Conservation (phyloP, 2,113 vertebrate species). For the Malurus cyaneus region DNA sequence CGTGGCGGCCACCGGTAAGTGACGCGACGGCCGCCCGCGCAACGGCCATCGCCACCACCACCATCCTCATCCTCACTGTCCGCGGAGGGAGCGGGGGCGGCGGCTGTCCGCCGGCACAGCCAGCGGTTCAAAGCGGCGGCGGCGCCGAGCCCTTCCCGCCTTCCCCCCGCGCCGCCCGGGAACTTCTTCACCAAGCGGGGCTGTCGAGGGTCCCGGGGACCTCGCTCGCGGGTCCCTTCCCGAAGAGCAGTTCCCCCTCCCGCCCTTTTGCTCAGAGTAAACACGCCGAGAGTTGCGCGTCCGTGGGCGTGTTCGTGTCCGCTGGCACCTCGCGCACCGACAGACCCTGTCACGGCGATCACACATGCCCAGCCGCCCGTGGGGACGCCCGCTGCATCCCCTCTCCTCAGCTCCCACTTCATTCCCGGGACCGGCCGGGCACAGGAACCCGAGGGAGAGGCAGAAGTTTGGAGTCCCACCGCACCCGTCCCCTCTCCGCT, state of each 20-base stretch:
- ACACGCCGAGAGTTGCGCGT: neutral
- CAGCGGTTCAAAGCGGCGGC: neutral
- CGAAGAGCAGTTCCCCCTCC: neutral
- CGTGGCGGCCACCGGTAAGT: conserved; percentile 10
- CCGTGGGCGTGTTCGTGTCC: neutral
- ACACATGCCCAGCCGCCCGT: neutral
- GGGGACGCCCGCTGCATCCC: neutral
- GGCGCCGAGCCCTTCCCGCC: neutral
- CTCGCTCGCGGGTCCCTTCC: neutral
- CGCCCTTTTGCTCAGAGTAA: neutral
- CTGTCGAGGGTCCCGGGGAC: neutral
- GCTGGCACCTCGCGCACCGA: neutral
- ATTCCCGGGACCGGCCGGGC: neutral
- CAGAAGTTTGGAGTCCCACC: neutral
- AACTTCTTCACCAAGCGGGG: conserved; percentile 43
- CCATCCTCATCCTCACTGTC: neutral
- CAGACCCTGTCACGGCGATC: neutral
- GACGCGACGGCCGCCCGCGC: neutral
- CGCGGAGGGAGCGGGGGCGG: neutral
- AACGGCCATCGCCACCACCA: neutral
- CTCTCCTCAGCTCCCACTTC: neutral
- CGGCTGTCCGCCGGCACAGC: neutral
- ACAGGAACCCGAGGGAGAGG: neutral
- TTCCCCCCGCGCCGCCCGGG: neutral
- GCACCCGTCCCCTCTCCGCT: neutral